These are phyloP conservation scores for rabbit (Oryctolagus cuniculus) DNA, from an alignment of 2,113 vertebrate species.

Conservation along the genomic window DNA sequence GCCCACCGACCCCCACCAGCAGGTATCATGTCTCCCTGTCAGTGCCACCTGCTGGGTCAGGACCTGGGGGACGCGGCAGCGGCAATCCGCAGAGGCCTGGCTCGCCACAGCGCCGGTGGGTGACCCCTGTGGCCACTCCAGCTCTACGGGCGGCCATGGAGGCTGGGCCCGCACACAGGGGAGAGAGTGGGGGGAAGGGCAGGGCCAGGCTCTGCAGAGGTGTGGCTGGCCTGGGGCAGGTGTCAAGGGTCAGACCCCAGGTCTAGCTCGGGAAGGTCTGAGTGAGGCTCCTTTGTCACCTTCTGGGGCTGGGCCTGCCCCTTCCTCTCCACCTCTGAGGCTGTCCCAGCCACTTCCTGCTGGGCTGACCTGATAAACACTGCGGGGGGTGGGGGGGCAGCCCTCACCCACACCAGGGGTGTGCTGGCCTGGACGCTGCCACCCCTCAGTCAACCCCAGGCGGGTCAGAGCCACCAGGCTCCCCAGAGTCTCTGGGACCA, in stretches of 20 bases:
- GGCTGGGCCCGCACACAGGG: background rate
- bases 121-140: background rate
- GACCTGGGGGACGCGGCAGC: background rate
- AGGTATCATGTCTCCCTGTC: too few species aligned
- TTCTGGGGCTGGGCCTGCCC: background rate
- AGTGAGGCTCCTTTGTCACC: background rate
- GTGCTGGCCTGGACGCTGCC: background rate
- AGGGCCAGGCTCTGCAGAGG: background rate
- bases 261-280: background rate
- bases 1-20: too few species aligned
- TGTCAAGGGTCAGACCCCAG: background rate
- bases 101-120: background rate
- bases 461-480: background rate
- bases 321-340: constrained; percentile 22
- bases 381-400: background rate
- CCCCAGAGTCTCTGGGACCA: background rate
- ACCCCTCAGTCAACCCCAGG: background rate
- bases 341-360: constrained; percentile 59
- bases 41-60: background rate
- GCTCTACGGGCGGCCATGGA: background rate
- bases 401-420: background rate
- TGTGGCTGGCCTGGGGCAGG: background rate
- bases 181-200: background rate
- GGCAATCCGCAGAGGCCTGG: background rate
- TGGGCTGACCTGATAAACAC: constrained; percentile 15